Percentiles rank a stretch among this genome's conserved stretches.
Conservation (phyloP, 2,888 invertebrate species). For the Sarcophaga subvicina region DNA sequence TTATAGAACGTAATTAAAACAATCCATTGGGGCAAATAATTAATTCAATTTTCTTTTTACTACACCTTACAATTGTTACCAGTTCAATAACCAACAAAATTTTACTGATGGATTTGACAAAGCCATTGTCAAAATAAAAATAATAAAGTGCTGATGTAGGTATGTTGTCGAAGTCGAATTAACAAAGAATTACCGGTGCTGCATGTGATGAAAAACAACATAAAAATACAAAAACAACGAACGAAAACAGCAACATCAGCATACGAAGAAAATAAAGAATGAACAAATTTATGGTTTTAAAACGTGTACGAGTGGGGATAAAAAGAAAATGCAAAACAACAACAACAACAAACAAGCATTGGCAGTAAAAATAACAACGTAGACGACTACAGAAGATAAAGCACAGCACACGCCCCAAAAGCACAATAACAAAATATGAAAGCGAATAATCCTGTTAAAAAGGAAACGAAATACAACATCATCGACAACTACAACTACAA, state of each 20-base stretch:
- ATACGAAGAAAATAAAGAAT: conserved; percentile 31
- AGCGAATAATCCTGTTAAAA: conserved; percentile 44
- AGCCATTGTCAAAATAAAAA: not conserved
- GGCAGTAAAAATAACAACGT: conserved; percentile 6
- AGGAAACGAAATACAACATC: conserved; percentile 48
- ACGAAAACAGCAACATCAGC: not conserved
- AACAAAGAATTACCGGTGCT: conserved; percentile 15
- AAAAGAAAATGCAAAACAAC: conserved; percentile 22
- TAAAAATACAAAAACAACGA: not conserved
- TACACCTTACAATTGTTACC: no score
- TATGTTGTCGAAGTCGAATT: not conserved
- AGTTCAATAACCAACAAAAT: conserved; percentile 10
- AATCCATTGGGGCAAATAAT: no score
- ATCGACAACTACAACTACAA: conserved; percentile 30
- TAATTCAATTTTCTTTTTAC: no score
- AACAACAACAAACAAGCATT: conserved; percentile 34
- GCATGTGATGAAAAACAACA: not conserved
- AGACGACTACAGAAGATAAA: conserved; percentile 29
- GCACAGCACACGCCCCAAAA: conserved; percentile 65
- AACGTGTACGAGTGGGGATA: not conserved
- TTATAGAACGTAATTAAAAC: not conserved
- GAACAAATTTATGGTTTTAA: conserved; percentile 8
- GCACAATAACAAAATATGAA: conserved; percentile 8
- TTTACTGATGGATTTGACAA: conserved; percentile 4
- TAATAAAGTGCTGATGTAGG: not conserved